These are phyloP conservation scores for Drosophila punjabiensis DNA, from an alignment of 1,140 invertebrate species.

Conservation along the genomic window DNA sequence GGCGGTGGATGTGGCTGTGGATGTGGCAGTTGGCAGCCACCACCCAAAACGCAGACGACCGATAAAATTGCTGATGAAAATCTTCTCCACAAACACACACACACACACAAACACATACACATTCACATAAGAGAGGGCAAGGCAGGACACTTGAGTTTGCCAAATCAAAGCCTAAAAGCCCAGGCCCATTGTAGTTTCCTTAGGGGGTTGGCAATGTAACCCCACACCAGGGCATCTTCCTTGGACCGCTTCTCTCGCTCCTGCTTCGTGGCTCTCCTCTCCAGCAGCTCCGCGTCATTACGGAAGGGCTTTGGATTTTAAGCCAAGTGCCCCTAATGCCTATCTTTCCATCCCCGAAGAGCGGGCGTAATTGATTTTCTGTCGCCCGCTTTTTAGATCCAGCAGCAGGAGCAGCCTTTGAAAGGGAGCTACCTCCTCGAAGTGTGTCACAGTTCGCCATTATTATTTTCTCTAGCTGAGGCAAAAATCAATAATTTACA, in stretches of 20 bases:
- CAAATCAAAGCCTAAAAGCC: slow-evolving; percentile 70
- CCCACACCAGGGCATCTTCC: slow-evolving; percentile 3
- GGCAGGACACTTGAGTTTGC: slow-evolving; percentile 67
- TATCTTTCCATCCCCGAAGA: slow-evolving; percentile 29
- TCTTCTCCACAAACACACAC: slow-evolving; percentile 61
- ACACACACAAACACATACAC: slow-evolving; percentile 7
- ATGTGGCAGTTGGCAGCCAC: slow-evolving; percentile 59
- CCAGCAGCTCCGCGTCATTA: slow-evolving; percentile 54
- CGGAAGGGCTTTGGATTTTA: slow-evolving; percentile 58
- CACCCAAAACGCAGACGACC: slow-evolving; percentile 74
- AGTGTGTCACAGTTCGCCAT: slow-evolving; percentile 63
- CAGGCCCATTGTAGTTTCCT: slow-evolving; percentile 61
- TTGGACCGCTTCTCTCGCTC: slow-evolving; percentile 7
- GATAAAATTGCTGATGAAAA: slow-evolving; percentile 80
- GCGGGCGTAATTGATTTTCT: slow-evolving; percentile 74
- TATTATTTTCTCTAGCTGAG: slow-evolving; percentile 41
- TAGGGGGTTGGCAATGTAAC: slow-evolving; percentile 35
- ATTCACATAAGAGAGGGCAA: slow-evolving; percentile 39
- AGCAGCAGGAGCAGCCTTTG: slow-evolving; percentile 7
- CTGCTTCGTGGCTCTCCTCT: not conserved
- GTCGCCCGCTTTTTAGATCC: slow-evolving; percentile 42
- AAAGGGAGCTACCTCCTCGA: slow-evolving; percentile 19
- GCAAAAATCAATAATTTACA: slow-evolving; percentile 81
- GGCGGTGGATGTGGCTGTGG: slow-evolving; percentile 12
- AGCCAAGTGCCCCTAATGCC: slow-evolving; percentile 74